Percentiles rank a stretch among this genome's conserved stretches.
These are phyloP conservation scores for Zaprionus camerounensis DNA, from an alignment of 1,140 invertebrate genomes.

Conservation along the genomic window DNA sequence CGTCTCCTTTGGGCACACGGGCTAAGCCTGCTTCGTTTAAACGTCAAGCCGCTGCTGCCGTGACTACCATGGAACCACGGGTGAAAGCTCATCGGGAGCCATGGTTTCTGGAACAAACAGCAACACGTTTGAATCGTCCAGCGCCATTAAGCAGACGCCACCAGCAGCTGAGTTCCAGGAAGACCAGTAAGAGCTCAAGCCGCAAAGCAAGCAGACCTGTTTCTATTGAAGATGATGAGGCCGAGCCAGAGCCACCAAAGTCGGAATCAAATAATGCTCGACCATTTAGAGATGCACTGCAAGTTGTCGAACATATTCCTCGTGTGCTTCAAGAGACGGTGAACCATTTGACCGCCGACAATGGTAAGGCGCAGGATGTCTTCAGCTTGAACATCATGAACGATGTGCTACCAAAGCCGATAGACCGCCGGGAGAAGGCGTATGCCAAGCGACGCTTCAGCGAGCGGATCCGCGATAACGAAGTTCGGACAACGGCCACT, in stretches of 20 bases:
- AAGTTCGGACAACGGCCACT: conserved; percentile 7
- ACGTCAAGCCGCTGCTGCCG: conserved; percentile 25
- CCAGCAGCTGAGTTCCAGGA: conserved; percentile 16
- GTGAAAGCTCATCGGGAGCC: conserved; percentile 40
- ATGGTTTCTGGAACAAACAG: conserved; percentile 61
- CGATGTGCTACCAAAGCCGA: conserved; percentile 45
- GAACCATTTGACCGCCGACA: conserved; percentile 56
- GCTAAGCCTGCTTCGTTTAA: conserved; percentile 35
- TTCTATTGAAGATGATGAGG: conserved; percentile 27
- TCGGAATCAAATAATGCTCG: conserved; percentile 49
- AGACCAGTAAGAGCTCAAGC: conserved; percentile 35
- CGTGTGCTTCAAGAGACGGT: conserved; percentile 70
- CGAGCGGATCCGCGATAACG: background rate
- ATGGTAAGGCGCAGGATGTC: conserved; percentile 45
- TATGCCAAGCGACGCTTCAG: conserved; percentile 26
- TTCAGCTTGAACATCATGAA: conserved; percentile 70
- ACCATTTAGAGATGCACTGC: conserved; percentile 57
- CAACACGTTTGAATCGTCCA: conserved; percentile 50
- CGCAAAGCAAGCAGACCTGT: conserved; percentile 22
- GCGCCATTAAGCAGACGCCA: conserved; percentile 43
- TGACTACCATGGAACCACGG: conserved; percentile 15
- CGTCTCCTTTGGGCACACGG: conserved; percentile 63
- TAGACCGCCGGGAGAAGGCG: conserved; percentile 20
- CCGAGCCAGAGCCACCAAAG: conserved; percentile 14
- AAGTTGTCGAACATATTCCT: conserved; percentile 69